Percentiles rank a stretch among this genome's conserved stretches.
Conservation (phyloP, 2,113 vertebrate species). For the Chlorocebus sabaeus region DNA sequence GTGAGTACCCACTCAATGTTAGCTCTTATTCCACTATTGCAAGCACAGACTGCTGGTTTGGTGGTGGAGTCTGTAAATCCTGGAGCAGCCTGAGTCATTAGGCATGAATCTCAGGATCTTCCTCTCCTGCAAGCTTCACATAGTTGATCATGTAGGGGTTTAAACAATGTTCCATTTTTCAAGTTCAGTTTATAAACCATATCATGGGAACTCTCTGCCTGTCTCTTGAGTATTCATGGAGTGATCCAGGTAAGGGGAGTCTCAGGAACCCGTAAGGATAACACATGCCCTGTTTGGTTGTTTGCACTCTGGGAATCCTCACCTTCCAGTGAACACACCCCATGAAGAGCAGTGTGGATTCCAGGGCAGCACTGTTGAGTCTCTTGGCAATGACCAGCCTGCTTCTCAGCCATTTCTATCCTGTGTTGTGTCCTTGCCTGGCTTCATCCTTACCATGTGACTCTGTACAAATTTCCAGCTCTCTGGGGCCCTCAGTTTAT, state of each 20-base stretch:
- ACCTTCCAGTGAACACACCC: no score
- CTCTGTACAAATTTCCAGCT: not conserved
- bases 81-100: not conserved
- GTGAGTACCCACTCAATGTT: not conserved
- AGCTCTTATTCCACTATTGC: not conserved
- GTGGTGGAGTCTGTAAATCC: not conserved
- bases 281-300: no score
- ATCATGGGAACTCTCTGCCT: not conserved
- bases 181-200: not conserved
- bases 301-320: not conserved
- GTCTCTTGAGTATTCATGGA: not conserved
- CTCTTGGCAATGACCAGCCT: no score
- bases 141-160: not conserved
- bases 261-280: not conserved
- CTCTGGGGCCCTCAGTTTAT: not conserved
- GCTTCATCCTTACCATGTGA: not conserved
- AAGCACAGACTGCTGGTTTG: not conserved
- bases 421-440: no score
- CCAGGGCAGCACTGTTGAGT: fast-evolving
- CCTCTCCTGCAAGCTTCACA: not conserved
- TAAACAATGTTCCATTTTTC: not conserved
- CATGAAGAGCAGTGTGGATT: not conserved
- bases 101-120: not conserved
- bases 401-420: not conserved
- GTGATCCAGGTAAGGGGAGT: not conserved